Evolutionary conservation across 2,888 invertebrate genomes (phyloP), one percentile per base, ranked within the genome.

Genomic region (Amitus sp.): DNA sequence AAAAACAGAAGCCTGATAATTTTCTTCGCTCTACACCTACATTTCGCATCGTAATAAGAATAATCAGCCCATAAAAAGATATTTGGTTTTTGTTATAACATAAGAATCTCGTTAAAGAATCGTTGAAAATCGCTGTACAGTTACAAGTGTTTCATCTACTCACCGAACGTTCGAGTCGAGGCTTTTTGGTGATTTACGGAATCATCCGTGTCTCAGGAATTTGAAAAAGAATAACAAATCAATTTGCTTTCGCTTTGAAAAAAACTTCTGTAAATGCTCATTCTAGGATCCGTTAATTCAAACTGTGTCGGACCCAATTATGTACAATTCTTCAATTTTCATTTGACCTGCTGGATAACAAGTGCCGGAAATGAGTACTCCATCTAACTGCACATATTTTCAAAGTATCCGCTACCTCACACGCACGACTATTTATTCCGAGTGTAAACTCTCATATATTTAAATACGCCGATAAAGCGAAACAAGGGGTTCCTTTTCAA

Each of bases 341-440:
- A n/a, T n/a, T n/a, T n/a, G n/a, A n/a, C n/a, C n/a, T n/a, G n/a
- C n/a, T n/a, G n/a, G n/a, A n/a, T n/a, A n/a, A n/a, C n/a, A n/a
- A n/a, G n/a, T n/a, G n/a, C n/a, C n/a, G n/a, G n/a, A n/a, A n/a
- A n/a, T n/a, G n/a, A n/a, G n/a, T n/a, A n/a, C n/a, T n/a, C n/a
- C n/a, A n/a, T n/a, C n/a, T n/a, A n/a, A n/a, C n/a, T n/a, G n/a
- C n/a, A n/a, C n/a, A n/a, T n/a, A n/a, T n/a, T n/a, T n/a, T n/a
- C n/a, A n/a, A 34, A 34, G 34, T 34, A 34, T 12, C 3, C 34
- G 34, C 34, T 34, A 34, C 34, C 34, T 34, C 34, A 34, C 34
- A 34, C 13, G n/a, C 34, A 34, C 13, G n/a, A 34, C 4, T 34
- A 34, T 10, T 34, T 34, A 34, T 34, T 12, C n/a, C 34, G 13